Percentiles rank a stretch among this genome's conserved stretches.
Conservation (phyloP, 2,113 vertebrate species). For the Chamaea fasciata region DNA sequence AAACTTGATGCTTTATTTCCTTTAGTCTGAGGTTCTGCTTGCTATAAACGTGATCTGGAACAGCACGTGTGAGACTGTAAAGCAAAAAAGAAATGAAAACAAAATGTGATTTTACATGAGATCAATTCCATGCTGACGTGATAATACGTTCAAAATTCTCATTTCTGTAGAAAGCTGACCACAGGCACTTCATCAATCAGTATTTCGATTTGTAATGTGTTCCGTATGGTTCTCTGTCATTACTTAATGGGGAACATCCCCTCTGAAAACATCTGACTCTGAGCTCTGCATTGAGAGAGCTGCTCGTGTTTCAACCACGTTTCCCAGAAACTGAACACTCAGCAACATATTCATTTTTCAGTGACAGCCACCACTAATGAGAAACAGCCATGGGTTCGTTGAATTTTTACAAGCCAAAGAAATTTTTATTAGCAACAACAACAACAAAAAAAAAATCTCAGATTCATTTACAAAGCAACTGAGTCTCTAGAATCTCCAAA, state of each 20-base stretch:
- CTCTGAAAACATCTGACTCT: constrained; percentile 63
- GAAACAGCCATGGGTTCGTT: constrained; percentile 49
- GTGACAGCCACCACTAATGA: constrained; percentile 69
- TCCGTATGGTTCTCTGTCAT: constrained; percentile 67
- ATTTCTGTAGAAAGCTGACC: constrained; percentile 71
- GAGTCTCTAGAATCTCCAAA: background rate
- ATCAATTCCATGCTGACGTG: constrained; percentile 63
- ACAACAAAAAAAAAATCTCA: background rate
- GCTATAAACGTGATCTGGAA: constrained; percentile 29
- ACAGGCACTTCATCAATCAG: constrained; percentile 74
- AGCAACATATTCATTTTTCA: constrained; percentile 70
- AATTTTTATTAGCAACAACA: constrained; percentile 7
- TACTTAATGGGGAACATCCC: constrained; percentile 70
- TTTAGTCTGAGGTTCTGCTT: background rate
- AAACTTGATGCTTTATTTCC: constrained; percentile 30
- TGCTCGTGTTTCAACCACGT: constrained; percentile 68
- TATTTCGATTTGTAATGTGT: constrained; percentile 66
- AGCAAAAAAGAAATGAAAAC: constrained; percentile 53
- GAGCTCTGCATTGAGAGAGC: constrained; percentile 38
- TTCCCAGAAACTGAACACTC: constrained; percentile 72
- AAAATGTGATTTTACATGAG: constrained; percentile 56
- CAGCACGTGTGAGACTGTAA: constrained; percentile 13
- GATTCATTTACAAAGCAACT: background rate
- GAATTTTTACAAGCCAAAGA: constrained; percentile 37
- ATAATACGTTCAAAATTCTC: constrained; percentile 69